Percentiles rank a stretch among this genome's conserved stretches.
phyloP scores from a whole-genome alignment of 2,888 invertebrate species.

The Temnothorax ravouxi region DNA sequence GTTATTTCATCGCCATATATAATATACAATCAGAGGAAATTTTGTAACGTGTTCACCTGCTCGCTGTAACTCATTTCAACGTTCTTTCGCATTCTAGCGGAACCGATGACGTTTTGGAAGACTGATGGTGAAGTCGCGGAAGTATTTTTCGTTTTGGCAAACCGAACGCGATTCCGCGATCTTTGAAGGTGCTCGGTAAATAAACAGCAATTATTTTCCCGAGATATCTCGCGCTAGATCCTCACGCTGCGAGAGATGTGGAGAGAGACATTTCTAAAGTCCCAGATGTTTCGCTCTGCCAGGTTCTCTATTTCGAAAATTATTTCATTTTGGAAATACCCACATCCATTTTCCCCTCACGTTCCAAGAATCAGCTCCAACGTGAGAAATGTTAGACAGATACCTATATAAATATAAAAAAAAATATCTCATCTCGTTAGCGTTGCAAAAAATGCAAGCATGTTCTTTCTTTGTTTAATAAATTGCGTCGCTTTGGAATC shows the following conservation, averaged over 20 bases:
- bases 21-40: slow-evolving; percentile 25
- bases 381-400: neutral
- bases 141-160: slow-evolving; percentile 67
- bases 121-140: neutral
- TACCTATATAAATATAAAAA: neutral
- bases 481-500: neutral
- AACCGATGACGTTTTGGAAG: slow-evolving; percentile 55
- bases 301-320: slow-evolving; percentile 36
- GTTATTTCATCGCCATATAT: slow-evolving; percentile 25
- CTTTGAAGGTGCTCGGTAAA: slow-evolving; percentile 27
- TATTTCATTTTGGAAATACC: neutral
- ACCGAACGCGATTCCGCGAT: slow-evolving; percentile 35
- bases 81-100: slow-evolving; percentile 45
- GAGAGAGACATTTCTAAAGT: slow-evolving; percentile 21
- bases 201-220: slow-evolving; percentile 41
- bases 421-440: neutral
- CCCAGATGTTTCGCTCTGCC: slow-evolving; percentile 12
- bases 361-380: neutral
- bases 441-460: neutral
- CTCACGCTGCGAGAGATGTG: neutral
- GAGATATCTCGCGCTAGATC: neutral
- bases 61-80: slow-evolving; percentile 56
- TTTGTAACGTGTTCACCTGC: slow-evolving; percentile 58
- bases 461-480: neutral
- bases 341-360: neutral